Evolutionary conservation across 2,113 vertebrate genomes (phyloP), one percentile per base, ranked within the genome.

Genomic region (Eulemur rufifrons): DNA sequence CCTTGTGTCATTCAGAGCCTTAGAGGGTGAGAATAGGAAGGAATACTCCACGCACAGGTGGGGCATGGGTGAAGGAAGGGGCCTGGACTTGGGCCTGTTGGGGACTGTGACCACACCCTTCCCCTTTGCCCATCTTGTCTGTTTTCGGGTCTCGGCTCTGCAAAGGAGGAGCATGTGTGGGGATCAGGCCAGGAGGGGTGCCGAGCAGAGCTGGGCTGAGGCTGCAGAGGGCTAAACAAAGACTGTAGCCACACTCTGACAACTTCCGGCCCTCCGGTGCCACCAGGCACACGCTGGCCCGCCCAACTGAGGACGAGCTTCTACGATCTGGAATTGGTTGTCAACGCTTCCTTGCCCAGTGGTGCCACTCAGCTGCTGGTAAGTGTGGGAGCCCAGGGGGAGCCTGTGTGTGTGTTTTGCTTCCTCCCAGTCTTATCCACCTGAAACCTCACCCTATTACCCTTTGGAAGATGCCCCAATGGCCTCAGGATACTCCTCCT

Each of bases 241-340:
- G 89, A 5, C 77, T 89, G 45, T 74, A 77, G 94, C 95, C 95
- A 42, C 69, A 4, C 8, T 94, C 84, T 95, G 85, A 97, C 97
- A 96, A 81, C 95, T 97, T 93, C 54, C 82, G 97, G 84, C 68
- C 97, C 94, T 86, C 78, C 78, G 95, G 97, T 95, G 96, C 96
- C 76, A n/a, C 42, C 93, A 93, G 95, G 95, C 97, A 97, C 95
- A 71, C 88, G 47, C 76, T 81, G 89, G 96, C 86, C 84, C 29
- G 37, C 85, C 89, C 89, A 83, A n/a, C 81, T 76, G n/a, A 91
- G 95, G 96, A 86, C 76, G 80, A 50, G 90, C 89, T 96, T 97
- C 97, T 96, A 91, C 85, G 91, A 64, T 77, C 1, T 3, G 93
- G 95, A 98, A 97, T 95, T 97, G 90, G 86, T 66, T 96, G 86